These are phyloP conservation scores for Dermolepida albohirtum DNA, from an alignment of 2,888 invertebrate genomes.

Conservation along the genomic window DNA sequence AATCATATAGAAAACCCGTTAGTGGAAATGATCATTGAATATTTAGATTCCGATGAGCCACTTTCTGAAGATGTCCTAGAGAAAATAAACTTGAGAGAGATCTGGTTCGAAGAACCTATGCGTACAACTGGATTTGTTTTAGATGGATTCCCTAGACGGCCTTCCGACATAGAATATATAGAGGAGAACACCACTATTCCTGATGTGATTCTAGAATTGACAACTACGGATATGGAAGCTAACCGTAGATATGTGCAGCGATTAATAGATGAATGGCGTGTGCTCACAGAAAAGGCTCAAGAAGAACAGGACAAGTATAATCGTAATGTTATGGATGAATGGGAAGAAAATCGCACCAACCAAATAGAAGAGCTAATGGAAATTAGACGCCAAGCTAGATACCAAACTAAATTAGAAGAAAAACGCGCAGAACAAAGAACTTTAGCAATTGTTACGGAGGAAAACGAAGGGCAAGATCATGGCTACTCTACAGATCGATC, in stretches of 20 bases:
- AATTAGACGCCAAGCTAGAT: slow-evolving; percentile 55
- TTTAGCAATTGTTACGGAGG: slow-evolving; percentile 38
- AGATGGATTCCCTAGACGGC: slow-evolving; percentile 72
- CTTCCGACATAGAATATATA: slow-evolving; percentile 70
- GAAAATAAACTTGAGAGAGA: slow-evolving; percentile 58
- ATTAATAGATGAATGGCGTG: slow-evolving; percentile 58
- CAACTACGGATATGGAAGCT: slow-evolving; percentile 56
- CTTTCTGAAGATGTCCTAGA: slow-evolving; percentile 65
- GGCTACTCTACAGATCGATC: slow-evolving; percentile 48
- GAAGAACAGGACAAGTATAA: slow-evolving; percentile 48
- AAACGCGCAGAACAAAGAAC: slow-evolving; percentile 16
- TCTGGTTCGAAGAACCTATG: slow-evolving; percentile 70
- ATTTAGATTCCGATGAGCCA: slow-evolving; percentile 67
- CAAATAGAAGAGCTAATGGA: slow-evolving; percentile 57
- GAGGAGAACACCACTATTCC: slow-evolving; percentile 68
- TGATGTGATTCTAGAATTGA: slow-evolving; percentile 70
- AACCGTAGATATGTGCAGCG: slow-evolving; percentile 52
- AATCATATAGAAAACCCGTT: slow-evolving; percentile 16
- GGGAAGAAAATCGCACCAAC: slow-evolving; percentile 53
- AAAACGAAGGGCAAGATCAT: slow-evolving; percentile 36
- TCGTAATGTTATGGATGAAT: slow-evolving; percentile 49
- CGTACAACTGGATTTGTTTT: slow-evolving; percentile 69
- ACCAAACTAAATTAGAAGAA: slow-evolving; percentile 51
- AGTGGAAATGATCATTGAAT: slow-evolving; percentile 58
- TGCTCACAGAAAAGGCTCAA: slow-evolving; percentile 61